phyloP scores from a whole-genome alignment of 2,113 vertebrate genomes.

The Lophochroa leadbeateri region DNA sequence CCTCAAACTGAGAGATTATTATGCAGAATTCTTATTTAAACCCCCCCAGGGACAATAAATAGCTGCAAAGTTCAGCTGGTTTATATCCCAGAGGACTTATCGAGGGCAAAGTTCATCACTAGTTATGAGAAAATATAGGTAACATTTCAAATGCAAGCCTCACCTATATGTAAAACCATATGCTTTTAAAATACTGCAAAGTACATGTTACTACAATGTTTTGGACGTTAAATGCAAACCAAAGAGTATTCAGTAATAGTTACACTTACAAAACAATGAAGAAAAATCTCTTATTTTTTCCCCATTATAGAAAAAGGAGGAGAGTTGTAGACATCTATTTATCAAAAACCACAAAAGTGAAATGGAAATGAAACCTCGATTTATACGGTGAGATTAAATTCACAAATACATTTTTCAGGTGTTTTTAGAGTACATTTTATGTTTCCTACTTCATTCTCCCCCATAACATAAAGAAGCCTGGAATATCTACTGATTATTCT shows the following conservation, averaged over 20 bases:
- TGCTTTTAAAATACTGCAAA: neutral
- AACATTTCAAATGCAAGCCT: neutral
- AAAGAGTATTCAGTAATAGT: neutral
- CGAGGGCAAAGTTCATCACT: neutral
- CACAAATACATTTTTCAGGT: neutral
- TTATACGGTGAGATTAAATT: neutral
- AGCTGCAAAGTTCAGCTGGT: neutral
- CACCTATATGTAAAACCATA: neutral
- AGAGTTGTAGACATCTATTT: neutral
- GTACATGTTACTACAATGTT: neutral
- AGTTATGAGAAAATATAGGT: neutral
- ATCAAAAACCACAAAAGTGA: accelerated
- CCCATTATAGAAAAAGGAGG: neutral
- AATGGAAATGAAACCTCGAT: neutral
- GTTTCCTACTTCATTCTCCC: neutral
- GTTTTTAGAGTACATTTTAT: neutral
- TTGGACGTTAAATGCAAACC: neutral
- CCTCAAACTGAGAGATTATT: neutral
- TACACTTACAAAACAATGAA: neutral
- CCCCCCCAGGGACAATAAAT: neutral
- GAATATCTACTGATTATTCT: neutral
- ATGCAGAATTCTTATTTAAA: neutral
- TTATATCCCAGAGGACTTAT: neutral
- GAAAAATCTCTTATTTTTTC: neutral
- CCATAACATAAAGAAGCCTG: neutral